phyloP scores from a whole-genome alignment of 2,797 vertebrate genomes.

The Aeoliscus strigatus region DNA sequence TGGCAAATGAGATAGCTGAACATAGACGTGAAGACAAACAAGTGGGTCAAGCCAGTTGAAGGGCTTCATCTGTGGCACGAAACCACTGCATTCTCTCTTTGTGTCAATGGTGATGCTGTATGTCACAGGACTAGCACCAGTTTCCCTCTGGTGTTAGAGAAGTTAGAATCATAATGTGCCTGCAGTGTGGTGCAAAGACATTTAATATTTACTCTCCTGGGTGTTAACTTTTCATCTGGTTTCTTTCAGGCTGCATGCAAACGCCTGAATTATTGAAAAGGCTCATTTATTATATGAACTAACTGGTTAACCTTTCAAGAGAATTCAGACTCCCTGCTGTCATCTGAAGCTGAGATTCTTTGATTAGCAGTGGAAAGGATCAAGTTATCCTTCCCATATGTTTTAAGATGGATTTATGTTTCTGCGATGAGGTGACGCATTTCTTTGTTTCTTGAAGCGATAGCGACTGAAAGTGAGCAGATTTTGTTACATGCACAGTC shows the following conservation, averaged over 20 bases:
- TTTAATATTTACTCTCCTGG: background rate
- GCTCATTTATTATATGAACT: slow-evolving; percentile 8
- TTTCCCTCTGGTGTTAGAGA: slow-evolving; percentile 7
- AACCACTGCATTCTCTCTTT: slow-evolving; percentile 7
- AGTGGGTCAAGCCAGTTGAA: slow-evolving; percentile 2
- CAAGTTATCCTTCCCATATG: no score
- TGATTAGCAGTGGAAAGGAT: background rate
- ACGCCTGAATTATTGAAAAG: background rate
- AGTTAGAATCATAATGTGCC: slow-evolving; percentile 3
- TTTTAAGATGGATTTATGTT: no score
- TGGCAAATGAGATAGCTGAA: slow-evolving; percentile 2
- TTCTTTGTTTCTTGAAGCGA: no score
- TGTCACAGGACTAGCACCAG: slow-evolving; percentile 29
- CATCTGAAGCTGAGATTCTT: slow-evolving; percentile 12
- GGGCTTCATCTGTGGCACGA: slow-evolving; percentile 3
- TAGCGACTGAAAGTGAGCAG: no score
- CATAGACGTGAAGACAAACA: background rate
- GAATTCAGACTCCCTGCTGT: slow-evolving; percentile 8
- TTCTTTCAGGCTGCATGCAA: slow-evolving; percentile 2
- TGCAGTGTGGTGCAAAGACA: slow-evolving; percentile 2
- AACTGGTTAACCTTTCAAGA: slow-evolving; percentile 13
- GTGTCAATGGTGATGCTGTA: slow-evolving; percentile 9
- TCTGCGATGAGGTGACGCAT: no score
- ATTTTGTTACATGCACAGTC: no score
- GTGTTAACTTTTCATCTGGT: slow-evolving; percentile 6